Evolutionary conservation across 2,113 vertebrate genomes (phyloP), one percentile per base, ranked within the genome.

Genomic region (Ia io): DNA sequence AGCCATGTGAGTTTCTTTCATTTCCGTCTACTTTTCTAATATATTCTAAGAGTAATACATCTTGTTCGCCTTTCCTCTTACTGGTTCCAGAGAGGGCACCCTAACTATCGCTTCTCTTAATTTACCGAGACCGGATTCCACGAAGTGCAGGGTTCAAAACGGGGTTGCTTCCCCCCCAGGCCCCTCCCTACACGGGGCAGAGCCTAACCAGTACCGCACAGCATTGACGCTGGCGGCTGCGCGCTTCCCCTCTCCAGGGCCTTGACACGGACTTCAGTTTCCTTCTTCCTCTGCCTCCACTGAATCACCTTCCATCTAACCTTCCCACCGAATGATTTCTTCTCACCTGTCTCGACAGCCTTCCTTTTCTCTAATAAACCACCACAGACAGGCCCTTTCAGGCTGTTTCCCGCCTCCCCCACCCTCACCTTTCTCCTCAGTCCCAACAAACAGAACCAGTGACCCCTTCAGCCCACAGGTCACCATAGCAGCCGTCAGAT

Each of bases 121-220:
- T 51, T 28, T 56, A 53, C 14, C 73, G 69, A 88, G 67, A 42
- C 59, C 67, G 13, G 63, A 90, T 44, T 51, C 56, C 35, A 67
- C 5, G 23, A 73, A 35, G 7, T 14, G 20, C 47, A 69, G 13
- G 16, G 12, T 20, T 83, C 44, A 28, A 9, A 51, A 4, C 20
- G 44, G n/a, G 53, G 40, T 30, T 47, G 28, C 28, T 44, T 67
- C 67, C 51, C 71, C 25, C 25, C 16, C 4, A 5, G 37, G 16
- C 23, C 67, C 53, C 63, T 20, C 5, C 44, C n/a, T 16, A 10
- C 9, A 9, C 9, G 0, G 4, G 17, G 25, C 30, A 13, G 35
- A 51, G 44, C 10, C 90, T 13, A 0, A 9, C 3, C 11, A 7
- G n/a, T 1, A 7, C 0, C 2, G 2, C 0, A 14, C 6, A 13